Base-by-base conservation (phyloP, 2,888 invertebrate genomes). In the Cryptosula pallasiana region DNA sequence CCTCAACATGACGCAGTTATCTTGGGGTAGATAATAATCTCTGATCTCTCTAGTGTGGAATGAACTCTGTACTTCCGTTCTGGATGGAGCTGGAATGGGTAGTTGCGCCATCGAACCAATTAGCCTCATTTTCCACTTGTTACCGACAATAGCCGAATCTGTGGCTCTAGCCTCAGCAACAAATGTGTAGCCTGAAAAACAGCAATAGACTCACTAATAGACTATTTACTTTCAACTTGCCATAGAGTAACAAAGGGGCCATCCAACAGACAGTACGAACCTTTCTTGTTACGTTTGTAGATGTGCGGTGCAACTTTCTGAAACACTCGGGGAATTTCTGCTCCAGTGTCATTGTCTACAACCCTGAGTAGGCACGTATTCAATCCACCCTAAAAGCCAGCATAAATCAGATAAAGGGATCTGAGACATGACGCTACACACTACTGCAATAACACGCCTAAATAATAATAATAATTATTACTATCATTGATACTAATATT, bases 21-120 rank as follows among this genome's bases (percentile, higher is more conserved):
- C 77, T 74, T 81, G 83, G 1, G 85, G 84, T 16, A 85, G 69
- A 71, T 84, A 85, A 75, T 84, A 84, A 73, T 85, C 84, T 71
- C 79, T 76, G 71, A 83, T 79, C 73, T 85, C 83, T 57, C 79
- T 78, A 5, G 76, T 77, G 70, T 76, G 74, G 77, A 84, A 84
- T 74, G 79, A 79, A 71, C 79, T 76, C 76, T 79, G 81, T 20
- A 84, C 79, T 71, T 83, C 84, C 20, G 75, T 71, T 57, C 77
- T 76, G 16, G 73, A 73, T 29, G 82, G 82, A 1, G 80, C 77
- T 1, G 83, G 83, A 1, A 84, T 80, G 2, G 81, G 79, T n/a
- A 75, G 35, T 2, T 20, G 34, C 36, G 77, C 80, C 32, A 81
- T 77, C 1, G 83, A 82, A 36, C 84, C 83, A 74, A 85, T 84